Conservation (phyloP, 2,113 vertebrate genomes). For the Nipponia nippon region DNA sequence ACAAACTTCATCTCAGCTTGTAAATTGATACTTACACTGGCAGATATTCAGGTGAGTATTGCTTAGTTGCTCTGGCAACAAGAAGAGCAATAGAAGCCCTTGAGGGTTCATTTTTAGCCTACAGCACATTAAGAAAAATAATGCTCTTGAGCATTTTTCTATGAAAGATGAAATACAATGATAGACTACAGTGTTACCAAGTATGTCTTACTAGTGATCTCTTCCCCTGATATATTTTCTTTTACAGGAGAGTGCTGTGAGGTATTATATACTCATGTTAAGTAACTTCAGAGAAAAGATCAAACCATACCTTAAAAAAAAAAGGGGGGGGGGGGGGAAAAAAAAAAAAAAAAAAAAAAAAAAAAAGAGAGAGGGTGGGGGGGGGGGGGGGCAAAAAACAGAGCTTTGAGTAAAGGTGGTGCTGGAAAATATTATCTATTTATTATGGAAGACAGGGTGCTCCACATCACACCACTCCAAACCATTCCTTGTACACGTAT, state of each 20-base stretch:
- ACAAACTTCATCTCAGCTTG: background rate
- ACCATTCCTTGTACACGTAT: background rate
- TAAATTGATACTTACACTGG: conserved; percentile 27
- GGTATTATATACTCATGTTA: background rate
- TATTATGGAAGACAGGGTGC: background rate
- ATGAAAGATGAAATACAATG: background rate
- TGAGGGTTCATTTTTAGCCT: conserved; percentile 31
- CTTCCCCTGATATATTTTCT: background rate
- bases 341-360: background rate
- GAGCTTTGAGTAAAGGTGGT: background rate
- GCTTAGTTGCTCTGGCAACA: conserved; percentile 60
- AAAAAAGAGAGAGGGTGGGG: background rate
- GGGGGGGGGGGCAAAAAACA: background rate
- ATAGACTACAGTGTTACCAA: background rate
- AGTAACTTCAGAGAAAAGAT: background rate
- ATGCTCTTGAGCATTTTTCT: conserved; percentile 7
- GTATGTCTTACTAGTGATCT: background rate
- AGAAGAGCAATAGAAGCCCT: background rate
- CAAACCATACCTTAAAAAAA: background rate
- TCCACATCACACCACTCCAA: background rate
- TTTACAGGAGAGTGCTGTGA: background rate
- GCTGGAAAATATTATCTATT: background rate
- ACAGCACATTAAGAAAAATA: background rate
- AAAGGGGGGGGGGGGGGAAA: background rate
- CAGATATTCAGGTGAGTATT: conserved; percentile 33